These are phyloP conservation scores for Pammene fasciana DNA, from an alignment of 2,888 invertebrate genomes.

Conservation along the genomic window DNA sequence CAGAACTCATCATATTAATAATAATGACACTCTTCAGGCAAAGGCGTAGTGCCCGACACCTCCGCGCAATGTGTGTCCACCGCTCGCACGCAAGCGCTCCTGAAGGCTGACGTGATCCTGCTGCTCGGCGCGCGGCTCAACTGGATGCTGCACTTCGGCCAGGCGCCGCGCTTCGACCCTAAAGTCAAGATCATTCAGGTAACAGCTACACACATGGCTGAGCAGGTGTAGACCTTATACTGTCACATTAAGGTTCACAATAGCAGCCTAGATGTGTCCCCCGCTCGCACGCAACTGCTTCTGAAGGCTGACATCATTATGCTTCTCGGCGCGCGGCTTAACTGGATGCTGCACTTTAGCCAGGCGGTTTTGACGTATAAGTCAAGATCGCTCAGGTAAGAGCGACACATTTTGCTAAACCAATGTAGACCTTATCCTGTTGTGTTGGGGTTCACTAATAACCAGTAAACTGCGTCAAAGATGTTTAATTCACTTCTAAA, in stretches of 20 bases:
- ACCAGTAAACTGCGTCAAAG: too few species aligned
- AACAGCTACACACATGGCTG: slow-evolving; percentile 9
- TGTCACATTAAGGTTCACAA: not conserved
- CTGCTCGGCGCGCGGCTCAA: slow-evolving; percentile 96
- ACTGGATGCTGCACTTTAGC: slow-evolving; percentile 99
- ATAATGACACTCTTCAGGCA: slow-evolving; percentile 70
- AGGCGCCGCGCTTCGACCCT: slow-evolving; percentile 90
- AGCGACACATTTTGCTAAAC: not conserved
- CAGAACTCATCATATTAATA: too few species aligned
- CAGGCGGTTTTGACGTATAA: slow-evolving; percentile 89
- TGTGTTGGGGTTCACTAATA: not conserved
- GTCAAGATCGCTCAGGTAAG: slow-evolving; percentile 95
- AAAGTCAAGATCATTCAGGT: slow-evolving; percentile 95
- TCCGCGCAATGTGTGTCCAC: slow-evolving; percentile 90
- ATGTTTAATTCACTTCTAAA: too few species aligned
- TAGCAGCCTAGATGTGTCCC: slow-evolving; percentile 83
- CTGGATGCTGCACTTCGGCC: slow-evolving; percentile 99
- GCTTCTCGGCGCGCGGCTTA: slow-evolving; percentile 94
- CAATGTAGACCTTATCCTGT: not conserved
- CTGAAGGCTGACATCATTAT: slow-evolving; percentile 94
- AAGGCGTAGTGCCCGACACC: slow-evolving; percentile 89
- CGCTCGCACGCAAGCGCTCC: slow-evolving; percentile 93
- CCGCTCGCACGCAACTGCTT: slow-evolving; percentile 93
- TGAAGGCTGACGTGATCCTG: slow-evolving; percentile 94
- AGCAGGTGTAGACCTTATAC: not conserved